Percentiles rank a stretch among this genome's conserved stretches.
Evolutionary conservation across 2,888 invertebrate species (phyloP).

Genomic region (Oeneis ivallda): DNA sequence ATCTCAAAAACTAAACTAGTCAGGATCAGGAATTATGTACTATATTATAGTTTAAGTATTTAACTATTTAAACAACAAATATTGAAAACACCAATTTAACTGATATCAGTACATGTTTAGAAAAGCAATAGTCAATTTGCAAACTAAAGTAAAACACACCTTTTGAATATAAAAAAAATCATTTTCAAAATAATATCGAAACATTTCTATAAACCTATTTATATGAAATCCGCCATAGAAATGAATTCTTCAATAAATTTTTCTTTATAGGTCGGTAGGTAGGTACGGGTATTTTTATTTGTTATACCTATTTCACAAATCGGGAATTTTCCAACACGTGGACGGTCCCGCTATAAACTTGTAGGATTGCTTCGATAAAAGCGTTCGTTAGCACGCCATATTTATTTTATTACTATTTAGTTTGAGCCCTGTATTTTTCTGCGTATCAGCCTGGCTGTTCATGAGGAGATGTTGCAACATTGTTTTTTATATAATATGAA

Average conservation of each 20-base stretch:
- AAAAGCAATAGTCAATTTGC: too few species aligned
- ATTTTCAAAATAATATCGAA: background rate
- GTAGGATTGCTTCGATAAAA: slow-evolving; percentile 13
- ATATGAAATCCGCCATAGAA: background rate
- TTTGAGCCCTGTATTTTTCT: too few species aligned
- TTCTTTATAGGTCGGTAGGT: background rate
- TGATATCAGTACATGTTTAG: too few species aligned
- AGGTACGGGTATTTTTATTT: slow-evolving; percentile 4
- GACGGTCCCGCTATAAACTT: slow-evolving; percentile 12
- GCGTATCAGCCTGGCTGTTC: too few species aligned
- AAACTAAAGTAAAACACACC: too few species aligned
- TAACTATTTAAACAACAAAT: too few species aligned
- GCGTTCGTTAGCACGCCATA: slow-evolving; percentile 2
- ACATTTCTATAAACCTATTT: background rate
- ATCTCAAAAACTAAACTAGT: too few species aligned
- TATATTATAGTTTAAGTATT: too few species aligned
- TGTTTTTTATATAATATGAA: too few species aligned
- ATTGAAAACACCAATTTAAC: too few species aligned
- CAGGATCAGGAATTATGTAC: too few species aligned
- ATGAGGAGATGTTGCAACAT: too few species aligned
- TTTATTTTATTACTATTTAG: background rate
- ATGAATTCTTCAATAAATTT: background rate
- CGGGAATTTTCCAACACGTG: slow-evolving; percentile 1
- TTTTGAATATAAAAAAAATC: background rate
- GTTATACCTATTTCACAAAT: slow-evolving; percentile 1